Evolutionary conservation across 2,113 vertebrate genomes (phyloP).

Genomic region (Odontophorus gujanensis): DNA sequence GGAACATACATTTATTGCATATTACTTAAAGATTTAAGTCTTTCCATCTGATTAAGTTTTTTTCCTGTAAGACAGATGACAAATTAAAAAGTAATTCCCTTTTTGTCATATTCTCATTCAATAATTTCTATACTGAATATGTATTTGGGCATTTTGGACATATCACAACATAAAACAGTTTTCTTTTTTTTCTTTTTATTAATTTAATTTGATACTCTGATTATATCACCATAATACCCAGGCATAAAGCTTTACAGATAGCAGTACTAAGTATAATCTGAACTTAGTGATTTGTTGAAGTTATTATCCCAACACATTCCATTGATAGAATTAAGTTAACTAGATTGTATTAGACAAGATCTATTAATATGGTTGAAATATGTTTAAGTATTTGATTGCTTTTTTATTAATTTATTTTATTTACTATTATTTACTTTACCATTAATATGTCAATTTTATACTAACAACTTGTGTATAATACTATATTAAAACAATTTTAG

Average conservation of each 20-base stretch:
- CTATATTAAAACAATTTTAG: neutral
- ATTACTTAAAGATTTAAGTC: neutral
- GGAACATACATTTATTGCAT: neutral
- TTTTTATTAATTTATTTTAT: no score
- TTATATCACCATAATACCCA: neutral
- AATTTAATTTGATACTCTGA: neutral
- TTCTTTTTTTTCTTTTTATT: neutral
- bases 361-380: neutral
- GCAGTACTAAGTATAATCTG: neutral
- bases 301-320: neutral
- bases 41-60: neutral
- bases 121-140: neutral
- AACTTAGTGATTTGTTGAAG: neutral
- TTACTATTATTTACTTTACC: neutral
- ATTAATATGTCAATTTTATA: neutral
- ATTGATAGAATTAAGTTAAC: neutral
- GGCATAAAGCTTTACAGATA: neutral
- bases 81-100: slow-evolving; percentile 29
- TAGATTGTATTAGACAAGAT: neutral
- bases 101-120: neutral
- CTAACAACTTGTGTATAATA: neutral
- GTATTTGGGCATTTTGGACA: neutral
- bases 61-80: neutral
- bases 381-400: neutral
- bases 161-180: neutral